Base-by-base conservation (phyloP, 2,113 vertebrate genomes). In the Paradoxurus hermaphroditus region DNA sequence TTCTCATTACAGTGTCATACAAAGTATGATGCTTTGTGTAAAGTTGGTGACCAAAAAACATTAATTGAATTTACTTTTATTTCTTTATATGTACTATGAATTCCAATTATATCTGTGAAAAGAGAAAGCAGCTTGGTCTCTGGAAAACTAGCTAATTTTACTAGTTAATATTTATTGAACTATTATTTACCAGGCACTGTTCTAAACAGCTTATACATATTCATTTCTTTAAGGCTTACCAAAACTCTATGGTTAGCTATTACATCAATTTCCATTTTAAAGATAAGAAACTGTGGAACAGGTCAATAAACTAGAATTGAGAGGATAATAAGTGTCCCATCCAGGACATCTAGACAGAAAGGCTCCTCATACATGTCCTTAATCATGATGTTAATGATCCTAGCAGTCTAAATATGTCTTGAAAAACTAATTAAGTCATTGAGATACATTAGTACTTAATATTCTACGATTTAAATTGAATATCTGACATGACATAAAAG, bases 161-260 rank as follows among this genome's bases (percentile, higher is more conserved):
- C 85, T 14, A 92, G 53, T 90, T 81, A 70, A 70, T 65, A 86
- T 68, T 92, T 84, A 78, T 34, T 91, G 7, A 93, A 63, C 18
- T 62, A 14, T 81, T 87, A 93, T 84, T 81, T 89, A 46, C 1
- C 39, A 78, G 25, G 44, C 31, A 72, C 6, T 82, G 4, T 87
- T 90, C 68, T 67, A 81, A 82, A 4, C 25, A 70, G 7, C 53
- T 75, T 14, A 34, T 13, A 73, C 23, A 82, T 39, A 93, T 67
- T 77, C 27, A 56, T 93, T 97, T 94, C 23, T 59, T 95, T 93
- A 93, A 96, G 31, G n/a, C 3, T 87, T 87, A 70, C 79, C 90
- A 86, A 90, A 90, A 63, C 4, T 0, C 4, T n/a, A 5, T 62
- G 62, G 89, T 51, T 84, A 59, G 23, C 85, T 63, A 39, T 31